phyloP scores from a whole-genome alignment of 2,888 invertebrate genomes.

The Caenorhabditis plicata region DNA sequence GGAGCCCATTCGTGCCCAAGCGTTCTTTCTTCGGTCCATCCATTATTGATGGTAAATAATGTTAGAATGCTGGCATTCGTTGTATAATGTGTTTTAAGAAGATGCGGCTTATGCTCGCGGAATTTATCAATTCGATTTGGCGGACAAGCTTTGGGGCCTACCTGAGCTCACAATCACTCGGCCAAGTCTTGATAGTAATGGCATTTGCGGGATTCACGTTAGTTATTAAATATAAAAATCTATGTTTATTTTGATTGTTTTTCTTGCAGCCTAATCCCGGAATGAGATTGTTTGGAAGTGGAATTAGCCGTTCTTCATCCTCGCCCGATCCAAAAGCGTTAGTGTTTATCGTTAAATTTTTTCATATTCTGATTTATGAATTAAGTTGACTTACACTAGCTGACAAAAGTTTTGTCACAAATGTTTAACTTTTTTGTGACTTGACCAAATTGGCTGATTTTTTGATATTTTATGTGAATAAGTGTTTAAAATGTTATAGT shows the following conservation, averaged over 20 bases:
- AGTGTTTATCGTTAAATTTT: not conserved
- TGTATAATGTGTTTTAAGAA: slow-evolving; percentile 30
- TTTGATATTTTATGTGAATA: no score
- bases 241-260: not conserved
- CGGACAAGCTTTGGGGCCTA: slow-evolving; percentile 58
- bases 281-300: slow-evolving; percentile 54
- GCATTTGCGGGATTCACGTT: slow-evolving; percentile 44
- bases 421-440: no score
- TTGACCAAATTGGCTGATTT: no score
- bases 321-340: slow-evolving; percentile 40
- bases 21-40: slow-evolving; percentile 35
- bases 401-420: no score
- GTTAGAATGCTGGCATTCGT: not conserved
- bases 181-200: slow-evolving; percentile 43
- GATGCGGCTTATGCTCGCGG: slow-evolving; percentile 54
- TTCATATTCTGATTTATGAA: not conserved
- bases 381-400: no score
- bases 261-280: slow-evolving; percentile 37
- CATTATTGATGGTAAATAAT: slow-evolving; percentile 41
- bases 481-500: no score
- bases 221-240: not conserved
- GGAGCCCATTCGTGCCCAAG: slow-evolving; percentile 38
- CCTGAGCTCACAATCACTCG: slow-evolving; percentile 41
- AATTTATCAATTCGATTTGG: slow-evolving; percentile 53
- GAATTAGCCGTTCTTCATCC: slow-evolving; percentile 48